These are phyloP conservation scores for Megaleporinus macrocephalus DNA, from an alignment of 2,113 vertebrate genomes.

Conservation along the genomic window DNA sequence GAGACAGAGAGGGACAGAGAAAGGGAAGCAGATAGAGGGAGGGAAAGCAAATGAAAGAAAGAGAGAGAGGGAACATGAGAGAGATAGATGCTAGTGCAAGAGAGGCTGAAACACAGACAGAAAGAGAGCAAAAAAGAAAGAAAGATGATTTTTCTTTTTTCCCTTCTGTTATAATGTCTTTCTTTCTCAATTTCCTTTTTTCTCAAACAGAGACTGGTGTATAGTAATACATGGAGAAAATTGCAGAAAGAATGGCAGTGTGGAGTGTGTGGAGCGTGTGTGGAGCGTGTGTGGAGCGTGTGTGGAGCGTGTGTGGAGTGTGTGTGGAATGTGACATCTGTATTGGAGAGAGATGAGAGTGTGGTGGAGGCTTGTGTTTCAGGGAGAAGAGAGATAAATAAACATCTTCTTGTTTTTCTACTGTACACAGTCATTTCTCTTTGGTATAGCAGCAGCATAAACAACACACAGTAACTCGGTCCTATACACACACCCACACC, in stretches of 20 bases:
- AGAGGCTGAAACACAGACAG: not conserved
- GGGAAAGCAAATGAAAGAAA: not conserved
- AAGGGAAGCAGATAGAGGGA: no score
- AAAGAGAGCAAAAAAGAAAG: not conserved
- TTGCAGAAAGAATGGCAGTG: no score
- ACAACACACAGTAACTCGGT: conserved; percentile 37
- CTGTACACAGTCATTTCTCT: conserved; percentile 72
- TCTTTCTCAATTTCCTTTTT: no score
- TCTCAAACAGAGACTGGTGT: no score
- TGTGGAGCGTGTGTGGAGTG: not conserved
- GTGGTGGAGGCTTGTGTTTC: not conserved
- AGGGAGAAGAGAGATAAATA: conserved; percentile 70
- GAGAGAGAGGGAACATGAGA: no score
- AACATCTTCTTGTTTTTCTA: conserved; percentile 73
- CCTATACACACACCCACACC: no score
- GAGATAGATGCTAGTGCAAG: no score
- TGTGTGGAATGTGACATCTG: not conserved
- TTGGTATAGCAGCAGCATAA: conserved; percentile 76
- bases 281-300: not conserved
- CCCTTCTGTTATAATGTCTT: no score
- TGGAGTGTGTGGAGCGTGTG: no score
- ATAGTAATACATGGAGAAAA: no score
- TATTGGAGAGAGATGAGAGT: not conserved
- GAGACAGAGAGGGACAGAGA: no score
- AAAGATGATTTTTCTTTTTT: no score